Base-by-base conservation (phyloP, 2,888 invertebrate genomes). In the Hypomecis atomaria region DNA sequence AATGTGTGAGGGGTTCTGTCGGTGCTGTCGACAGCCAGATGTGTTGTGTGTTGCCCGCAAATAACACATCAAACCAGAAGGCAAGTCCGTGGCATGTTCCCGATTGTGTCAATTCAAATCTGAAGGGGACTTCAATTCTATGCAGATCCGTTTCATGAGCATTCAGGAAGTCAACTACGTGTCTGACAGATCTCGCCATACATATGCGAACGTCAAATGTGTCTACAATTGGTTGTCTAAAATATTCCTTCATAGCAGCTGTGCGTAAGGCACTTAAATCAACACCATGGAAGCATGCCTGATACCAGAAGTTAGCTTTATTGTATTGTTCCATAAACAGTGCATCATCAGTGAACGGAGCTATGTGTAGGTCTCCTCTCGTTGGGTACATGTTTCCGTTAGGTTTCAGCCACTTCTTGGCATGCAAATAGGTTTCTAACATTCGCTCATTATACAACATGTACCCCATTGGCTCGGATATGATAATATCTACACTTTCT, bases 381-480 rank as follows among this genome's bases (percentile, higher is more conserved):
- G 98, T 97, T 1, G 99, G 99, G 88, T 97, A 99, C 99, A 99
- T 99, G 92, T 97, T 97, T 60, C 99, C 99, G 63, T 94, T 94
- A 33, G 97, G 97, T 87, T 96, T 96, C 44, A 99, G 94, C 98
- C 99, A 99, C 86, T 99, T 99, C 83, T 99, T 98, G 4, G 99
- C 99, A 93, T 99, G 99, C 67, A 99, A 93, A 92, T 98, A 99
- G 0, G 99, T 99, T 92, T 99, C 99, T 74, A 99, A 93, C 99
- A 99, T 99, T 70, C 99, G 94, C 88, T 99, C 99, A 92, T 99
- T 99, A 88, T 99, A 99, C 62, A 99, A 92, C 99, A 99, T 99
- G 86, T 99, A 99, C n/a, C 99, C 99, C 99, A 99, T 99, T 0
- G 99, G 99, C 90, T 99, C 99, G 1, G 99, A 99, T 74, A 99